Base-by-base conservation (phyloP, 2,797 vertebrate genomes). In the Gymnothorax reevesii region DNA sequence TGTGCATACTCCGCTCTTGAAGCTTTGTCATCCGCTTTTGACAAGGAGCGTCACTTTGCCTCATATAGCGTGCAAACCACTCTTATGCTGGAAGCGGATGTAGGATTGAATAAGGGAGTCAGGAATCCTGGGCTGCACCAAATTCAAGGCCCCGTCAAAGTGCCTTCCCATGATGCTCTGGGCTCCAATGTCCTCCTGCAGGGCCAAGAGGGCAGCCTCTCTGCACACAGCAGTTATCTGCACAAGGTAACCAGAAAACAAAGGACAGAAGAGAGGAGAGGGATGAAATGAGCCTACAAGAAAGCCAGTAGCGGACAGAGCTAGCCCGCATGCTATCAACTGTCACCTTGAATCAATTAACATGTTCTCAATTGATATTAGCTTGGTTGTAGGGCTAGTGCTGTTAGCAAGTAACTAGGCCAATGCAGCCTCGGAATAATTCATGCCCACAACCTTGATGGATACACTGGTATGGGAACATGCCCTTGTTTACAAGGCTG, bases 211-310 rank as follows among this genome's bases (percentile, higher is more conserved):
- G 54, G 96, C 97, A 17, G 97, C 98, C 94, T 99, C 98, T 93
- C 97, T 96, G 90, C 98, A 99, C 84, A 99, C 94, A 1, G 98
- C 98, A 5, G 96, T 93, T 93, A 99, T 97, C 98, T 99, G 94
- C 87, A 66, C 12, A n/a, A 7, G 62, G 62, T n/a, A 66, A 93
- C 94, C 85, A 92, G 89, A 92, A 3, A 42, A 42, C 27, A n/a
- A 69, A 62, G 59, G 12, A 66, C 22, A 42, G 62, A 13, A 20
- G 22, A 64, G 2, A 75, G 49, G 33, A 49, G 69, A 13, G 1
- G 7, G 9, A 27, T 7, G 33, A 27, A 71, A 27, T 33, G n/a
- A 71, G 69, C n/a, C 69, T 71, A 27, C 25, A 12, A 12, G 25
- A 71, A 71, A 71, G n/a, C 64, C 22, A n/a, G 33, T 33, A 71